phyloP scores from a whole-genome alignment of 2,888 invertebrate species.

The Ephialtes manifestator region DNA sequence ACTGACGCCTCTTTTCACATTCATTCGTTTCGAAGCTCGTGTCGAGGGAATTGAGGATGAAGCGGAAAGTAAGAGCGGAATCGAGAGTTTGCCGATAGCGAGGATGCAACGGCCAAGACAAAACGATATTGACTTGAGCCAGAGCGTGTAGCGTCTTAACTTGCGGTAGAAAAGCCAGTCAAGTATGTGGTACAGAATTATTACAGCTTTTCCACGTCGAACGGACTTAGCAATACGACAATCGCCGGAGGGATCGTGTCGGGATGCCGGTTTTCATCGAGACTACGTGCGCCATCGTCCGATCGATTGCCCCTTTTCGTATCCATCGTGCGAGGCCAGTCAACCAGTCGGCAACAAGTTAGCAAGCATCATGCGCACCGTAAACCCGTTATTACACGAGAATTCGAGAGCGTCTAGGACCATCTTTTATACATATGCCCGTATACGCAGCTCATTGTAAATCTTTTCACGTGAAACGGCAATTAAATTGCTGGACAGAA shows the following conservation, averaged over 20 bases:
- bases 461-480: slow-evolving; percentile 42
- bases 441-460: slow-evolving; percentile 24
- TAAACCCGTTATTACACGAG: slow-evolving; percentile 81
- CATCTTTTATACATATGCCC: slow-evolving; percentile 39
- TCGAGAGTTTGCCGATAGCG: neutral
- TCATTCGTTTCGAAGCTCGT: neutral
- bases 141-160: neutral
- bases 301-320: slow-evolving; percentile 61
- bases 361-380: slow-evolving; percentile 40
- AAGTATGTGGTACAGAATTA: slow-evolving; percentile 30
- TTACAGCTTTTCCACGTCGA: slow-evolving; percentile 70
- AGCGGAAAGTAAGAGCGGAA: slow-evolving; percentile 19
- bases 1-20: neutral
- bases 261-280: slow-evolving; percentile 69
- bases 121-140: slow-evolving; percentile 46
- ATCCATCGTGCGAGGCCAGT: slow-evolving; percentile 19
- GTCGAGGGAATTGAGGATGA: neutral
- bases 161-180: slow-evolving; percentile 39
- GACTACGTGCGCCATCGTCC: slow-evolving; percentile 71
- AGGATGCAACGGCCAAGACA: slow-evolving; percentile 44
- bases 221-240: slow-evolving; percentile 82
- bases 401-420: slow-evolving; percentile 76
- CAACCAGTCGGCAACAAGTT: slow-evolving; percentile 8
- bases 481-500: slow-evolving; percentile 45
- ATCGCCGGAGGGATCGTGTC: slow-evolving; percentile 79